phyloP scores from a whole-genome alignment of 2,797 vertebrate genomes.

The Ceryle rudis region DNA sequence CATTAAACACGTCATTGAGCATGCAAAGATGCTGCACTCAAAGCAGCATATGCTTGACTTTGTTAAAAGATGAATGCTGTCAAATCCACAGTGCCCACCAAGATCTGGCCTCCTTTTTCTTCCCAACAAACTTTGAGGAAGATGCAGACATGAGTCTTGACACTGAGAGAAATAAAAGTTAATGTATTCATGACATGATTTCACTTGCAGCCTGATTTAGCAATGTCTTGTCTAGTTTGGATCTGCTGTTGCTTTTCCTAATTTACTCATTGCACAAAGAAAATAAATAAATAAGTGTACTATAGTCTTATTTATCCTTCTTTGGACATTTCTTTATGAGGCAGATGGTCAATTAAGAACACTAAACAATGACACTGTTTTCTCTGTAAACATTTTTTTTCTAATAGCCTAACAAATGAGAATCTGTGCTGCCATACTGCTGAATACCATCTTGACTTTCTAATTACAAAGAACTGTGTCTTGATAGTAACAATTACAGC shows the following conservation, averaged over 20 bases:
- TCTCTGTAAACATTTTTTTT: conserved; percentile 87
- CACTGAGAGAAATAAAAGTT: conserved; percentile 70
- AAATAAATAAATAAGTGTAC: conserved; percentile 84
- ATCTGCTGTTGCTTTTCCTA: conserved; percentile 74
- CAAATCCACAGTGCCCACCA: conserved; percentile 66
- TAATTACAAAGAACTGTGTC: conserved; percentile 87
- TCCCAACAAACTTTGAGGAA: conserved; percentile 68
- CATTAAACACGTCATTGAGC: conserved; percentile 81
- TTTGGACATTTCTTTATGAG: conserved; percentile 85
- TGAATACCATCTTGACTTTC: conserved; percentile 88
- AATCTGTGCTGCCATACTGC: conserved; percentile 83
- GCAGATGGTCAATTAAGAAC: conserved; percentile 89
- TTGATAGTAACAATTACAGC: conserved; percentile 89
- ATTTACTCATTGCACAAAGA: conserved; percentile 79
- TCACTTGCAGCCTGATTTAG: conserved; percentile 76
- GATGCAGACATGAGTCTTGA: conserved; percentile 64
- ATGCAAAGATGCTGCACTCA: conserved; percentile 79
- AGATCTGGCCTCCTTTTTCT: conserved; percentile 69
- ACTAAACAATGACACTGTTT: conserved; percentile 88
- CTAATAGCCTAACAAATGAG: conserved; percentile 87
- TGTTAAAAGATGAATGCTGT: conserved; percentile 76
- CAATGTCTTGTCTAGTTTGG: conserved; percentile 76
- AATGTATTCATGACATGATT: conserved; percentile 71
- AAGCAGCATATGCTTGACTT: conserved; percentile 79
- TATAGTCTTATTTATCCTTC: conserved; percentile 83